Evolutionary conservation across 2,888 invertebrate genomes (phyloP).

Genomic region (Lomographa bimaculata): DNA sequence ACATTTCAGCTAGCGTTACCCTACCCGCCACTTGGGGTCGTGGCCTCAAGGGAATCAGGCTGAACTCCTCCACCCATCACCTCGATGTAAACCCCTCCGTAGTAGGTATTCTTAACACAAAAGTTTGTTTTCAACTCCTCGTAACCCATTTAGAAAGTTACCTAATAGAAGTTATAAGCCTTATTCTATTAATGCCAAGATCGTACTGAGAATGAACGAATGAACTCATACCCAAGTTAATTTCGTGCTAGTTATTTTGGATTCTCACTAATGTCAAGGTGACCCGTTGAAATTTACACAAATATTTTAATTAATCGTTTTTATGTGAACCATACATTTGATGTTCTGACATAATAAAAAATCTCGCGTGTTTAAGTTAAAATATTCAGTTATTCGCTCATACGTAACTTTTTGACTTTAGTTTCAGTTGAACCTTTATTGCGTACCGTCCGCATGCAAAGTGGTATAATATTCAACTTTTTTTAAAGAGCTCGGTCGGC

Average conservation of each 20-base stretch:
- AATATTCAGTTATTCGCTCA: slow-evolving; percentile 14
- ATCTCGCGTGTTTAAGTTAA: slow-evolving; percentile 15
- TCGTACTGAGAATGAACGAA: neutral
- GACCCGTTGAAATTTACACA: slow-evolving; percentile 2
- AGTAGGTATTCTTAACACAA: too few species aligned
- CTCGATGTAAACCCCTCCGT: too few species aligned
- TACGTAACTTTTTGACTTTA: slow-evolving; percentile 16
- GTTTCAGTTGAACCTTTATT: slow-evolving; percentile 20
- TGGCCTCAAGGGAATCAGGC: too few species aligned
- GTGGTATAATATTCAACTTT: slow-evolving; percentile 37
- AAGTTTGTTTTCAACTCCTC: too few species aligned
- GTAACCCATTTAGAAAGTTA: neutral
- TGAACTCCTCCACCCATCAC: too few species aligned
- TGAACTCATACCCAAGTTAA: too few species aligned
- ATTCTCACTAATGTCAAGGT: slow-evolving; percentile 17
- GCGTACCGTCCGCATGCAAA: slow-evolving; percentile 8
- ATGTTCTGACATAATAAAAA: slow-evolving; percentile 10
- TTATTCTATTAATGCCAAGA: slow-evolving; percentile 5
- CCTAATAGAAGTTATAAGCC: neutral
- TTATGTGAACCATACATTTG: slow-evolving; percentile 11
- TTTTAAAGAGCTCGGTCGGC: slow-evolving; percentile 46
- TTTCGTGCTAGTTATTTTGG: slow-evolving; percentile 6
- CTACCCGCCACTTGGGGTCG: too few species aligned
- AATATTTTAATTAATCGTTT: slow-evolving; percentile 18
- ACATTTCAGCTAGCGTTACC: too few species aligned